Evolutionary conservation across 1,140 invertebrate species (phyloP).

Genomic region (Pinna nobilis): DNA sequence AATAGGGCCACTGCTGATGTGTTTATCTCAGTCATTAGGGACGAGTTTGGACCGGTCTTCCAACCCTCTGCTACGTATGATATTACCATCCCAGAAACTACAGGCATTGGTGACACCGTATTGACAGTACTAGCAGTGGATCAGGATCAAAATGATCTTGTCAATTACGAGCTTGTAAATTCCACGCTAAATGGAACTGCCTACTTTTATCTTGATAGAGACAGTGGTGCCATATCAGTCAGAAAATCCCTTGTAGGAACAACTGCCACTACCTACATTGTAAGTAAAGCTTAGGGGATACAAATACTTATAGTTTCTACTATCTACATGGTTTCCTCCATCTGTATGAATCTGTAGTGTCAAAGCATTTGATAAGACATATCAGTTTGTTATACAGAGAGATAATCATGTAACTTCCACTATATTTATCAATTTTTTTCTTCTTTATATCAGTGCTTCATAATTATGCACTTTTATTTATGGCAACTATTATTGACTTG

Average conservation of each 20-base stretch:
- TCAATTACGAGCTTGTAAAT: slow-evolving; percentile 17
- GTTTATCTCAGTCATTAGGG: slow-evolving; percentile 60
- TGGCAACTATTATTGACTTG: too few relatives aligned
- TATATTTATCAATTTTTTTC: too few relatives aligned
- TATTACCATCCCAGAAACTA: slow-evolving; percentile 45
- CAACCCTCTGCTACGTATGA: slow-evolving; percentile 1
- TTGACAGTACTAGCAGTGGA: slow-evolving; percentile 58
- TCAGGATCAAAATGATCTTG: slow-evolving; percentile 44
- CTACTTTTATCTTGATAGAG: slow-evolving; percentile 46
- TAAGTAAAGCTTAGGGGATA: too few relatives aligned
- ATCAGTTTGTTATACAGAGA: too few relatives aligned
- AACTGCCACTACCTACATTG: slow-evolving; percentile 36
- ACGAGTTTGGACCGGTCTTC: slow-evolving; percentile 82
- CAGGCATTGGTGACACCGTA: slow-evolving; percentile 46
- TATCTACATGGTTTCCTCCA: too few relatives aligned
- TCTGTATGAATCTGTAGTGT: too few relatives aligned
- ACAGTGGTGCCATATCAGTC: slow-evolving; percentile 33
- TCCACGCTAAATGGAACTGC: slow-evolving; percentile 11
- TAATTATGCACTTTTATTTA: too few relatives aligned
- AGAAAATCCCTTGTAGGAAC: slow-evolving; percentile 28
- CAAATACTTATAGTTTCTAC: too few relatives aligned
- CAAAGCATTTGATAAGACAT: too few relatives aligned
- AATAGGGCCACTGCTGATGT: slow-evolving; percentile 51
- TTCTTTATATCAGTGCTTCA: too few relatives aligned
- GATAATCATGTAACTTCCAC: too few relatives aligned